A percentile compares a stretch with the other conserved stretches of the same genome.
phyloP scores from a whole-genome alignment of 2,113 vertebrate species.

The Chroicocephalus ridibundus region DNA sequence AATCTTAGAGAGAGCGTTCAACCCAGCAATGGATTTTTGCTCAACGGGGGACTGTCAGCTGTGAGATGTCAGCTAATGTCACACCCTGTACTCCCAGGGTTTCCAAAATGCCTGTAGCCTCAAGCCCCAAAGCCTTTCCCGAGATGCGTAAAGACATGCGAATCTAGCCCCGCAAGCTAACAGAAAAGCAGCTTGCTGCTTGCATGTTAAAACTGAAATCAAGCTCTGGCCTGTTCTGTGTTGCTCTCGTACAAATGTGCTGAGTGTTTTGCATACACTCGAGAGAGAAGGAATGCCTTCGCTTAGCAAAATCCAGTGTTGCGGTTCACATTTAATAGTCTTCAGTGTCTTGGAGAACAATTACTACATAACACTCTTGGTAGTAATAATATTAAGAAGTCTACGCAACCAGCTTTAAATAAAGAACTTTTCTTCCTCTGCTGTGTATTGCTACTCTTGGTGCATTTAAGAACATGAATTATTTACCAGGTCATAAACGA shows the following conservation, averaged over 20 bases:
- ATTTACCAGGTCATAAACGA: constrained; percentile 94
- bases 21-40: background rate
- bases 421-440: background rate
- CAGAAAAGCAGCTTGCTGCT: constrained; percentile 1
- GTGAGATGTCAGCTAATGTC: background rate
- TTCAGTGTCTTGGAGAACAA: constrained; percentile 23
- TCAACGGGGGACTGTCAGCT: background rate
- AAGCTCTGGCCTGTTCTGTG: background rate
- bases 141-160: background rate
- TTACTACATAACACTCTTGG: background rate
- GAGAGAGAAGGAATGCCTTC: background rate
- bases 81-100: background rate
- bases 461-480: background rate
- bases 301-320: background rate
- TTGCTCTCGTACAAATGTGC: background rate
- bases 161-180: background rate
- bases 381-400: constrained; percentile 3
- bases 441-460: background rate
- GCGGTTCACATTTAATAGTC: background rate
- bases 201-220: background rate
- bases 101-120: background rate
- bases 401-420: constrained; percentile 10
- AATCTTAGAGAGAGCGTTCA: background rate
- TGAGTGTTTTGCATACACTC: background rate
- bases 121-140: background rate